phyloP scores from a whole-genome alignment of 1,140 invertebrate species.

The Solenopsis fugax region DNA sequence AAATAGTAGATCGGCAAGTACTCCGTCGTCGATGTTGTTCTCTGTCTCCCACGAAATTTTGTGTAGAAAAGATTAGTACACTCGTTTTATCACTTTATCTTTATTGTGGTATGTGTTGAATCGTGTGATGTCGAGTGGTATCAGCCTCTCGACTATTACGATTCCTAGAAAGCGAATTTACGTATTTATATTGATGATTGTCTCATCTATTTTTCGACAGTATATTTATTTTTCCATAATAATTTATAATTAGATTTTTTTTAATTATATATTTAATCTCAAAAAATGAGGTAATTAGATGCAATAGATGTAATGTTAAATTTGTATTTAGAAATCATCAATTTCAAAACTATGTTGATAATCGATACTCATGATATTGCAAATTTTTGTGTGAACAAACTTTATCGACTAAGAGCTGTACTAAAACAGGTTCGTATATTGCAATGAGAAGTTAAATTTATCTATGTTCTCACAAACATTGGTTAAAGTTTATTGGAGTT shows the following conservation, averaged over 20 bases:
- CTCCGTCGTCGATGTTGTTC: neutral
- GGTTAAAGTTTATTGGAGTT: conserved; percentile 27
- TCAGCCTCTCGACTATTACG: neutral
- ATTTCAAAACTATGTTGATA: neutral
- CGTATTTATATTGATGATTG: neutral
- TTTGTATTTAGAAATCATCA: neutral
- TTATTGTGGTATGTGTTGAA: neutral
- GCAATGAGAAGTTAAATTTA: conserved; percentile 26
- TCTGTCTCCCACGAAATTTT: neutral
- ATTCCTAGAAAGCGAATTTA: neutral
- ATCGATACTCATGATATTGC: neutral
- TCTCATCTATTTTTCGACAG: neutral
- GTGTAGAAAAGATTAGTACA: neutral
- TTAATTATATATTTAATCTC: no score
- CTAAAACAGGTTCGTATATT: neutral
- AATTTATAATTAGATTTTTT: no score
- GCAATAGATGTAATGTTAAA: neutral
- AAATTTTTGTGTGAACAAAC: neutral
- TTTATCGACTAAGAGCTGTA: conserved; percentile 1
- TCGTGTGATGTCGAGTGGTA: neutral
- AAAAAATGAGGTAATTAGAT: neutral
- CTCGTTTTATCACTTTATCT: neutral
- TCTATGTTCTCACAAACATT: conserved; percentile 13
- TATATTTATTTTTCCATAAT: neutral
- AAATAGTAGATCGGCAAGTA: neutral